Evolutionary conservation across 2,113 vertebrate genomes (phyloP).

Genomic region (Tachysurus vachellii): DNA sequence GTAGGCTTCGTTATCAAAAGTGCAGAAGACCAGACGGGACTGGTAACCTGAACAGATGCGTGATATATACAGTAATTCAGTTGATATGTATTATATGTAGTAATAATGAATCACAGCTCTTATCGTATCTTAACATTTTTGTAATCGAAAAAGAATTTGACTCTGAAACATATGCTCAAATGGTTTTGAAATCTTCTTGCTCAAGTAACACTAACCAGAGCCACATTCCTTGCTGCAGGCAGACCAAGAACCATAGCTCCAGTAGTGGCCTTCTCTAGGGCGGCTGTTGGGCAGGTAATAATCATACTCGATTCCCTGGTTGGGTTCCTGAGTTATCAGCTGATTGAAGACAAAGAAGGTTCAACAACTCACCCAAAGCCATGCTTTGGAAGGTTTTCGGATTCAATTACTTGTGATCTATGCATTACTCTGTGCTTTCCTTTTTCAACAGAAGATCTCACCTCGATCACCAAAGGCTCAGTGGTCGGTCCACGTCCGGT

Average conservation of each 20-base stretch:
- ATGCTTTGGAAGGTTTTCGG: background rate
- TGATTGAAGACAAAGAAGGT: constrained; percentile 53
- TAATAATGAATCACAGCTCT: background rate
- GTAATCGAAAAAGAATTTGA: background rate
- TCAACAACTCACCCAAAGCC: background rate
- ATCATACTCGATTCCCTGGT: constrained; percentile 85
- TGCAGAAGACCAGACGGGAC: constrained; percentile 87
- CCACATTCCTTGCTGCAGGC: constrained; percentile 87
- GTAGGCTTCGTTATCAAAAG: constrained; percentile 85
- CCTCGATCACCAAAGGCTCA: constrained; percentile 91
- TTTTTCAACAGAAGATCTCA: constrained; percentile 57
- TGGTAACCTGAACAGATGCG: constrained; percentile 81
- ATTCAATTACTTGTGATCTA: no score
- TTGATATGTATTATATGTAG: background rate
- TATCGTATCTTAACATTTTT: background rate
- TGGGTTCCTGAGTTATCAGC: constrained; percentile 91
- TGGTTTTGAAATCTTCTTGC: background rate
- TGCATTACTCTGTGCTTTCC: background rate
- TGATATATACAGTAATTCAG: background rate
- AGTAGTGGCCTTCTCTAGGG: constrained; percentile 76
- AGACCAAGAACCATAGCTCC: constrained; percentile 90
- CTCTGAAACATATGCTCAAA: background rate
- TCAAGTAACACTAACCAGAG: constrained; percentile 76
- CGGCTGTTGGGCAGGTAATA: constrained; percentile 78
- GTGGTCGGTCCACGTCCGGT: constrained; percentile 87